A percentile compares a stretch with the other conserved stretches of the same genome.
Evolutionary conservation across 2,888 invertebrate species (phyloP).

Genomic region (Amphimallon solstitiale): DNA sequence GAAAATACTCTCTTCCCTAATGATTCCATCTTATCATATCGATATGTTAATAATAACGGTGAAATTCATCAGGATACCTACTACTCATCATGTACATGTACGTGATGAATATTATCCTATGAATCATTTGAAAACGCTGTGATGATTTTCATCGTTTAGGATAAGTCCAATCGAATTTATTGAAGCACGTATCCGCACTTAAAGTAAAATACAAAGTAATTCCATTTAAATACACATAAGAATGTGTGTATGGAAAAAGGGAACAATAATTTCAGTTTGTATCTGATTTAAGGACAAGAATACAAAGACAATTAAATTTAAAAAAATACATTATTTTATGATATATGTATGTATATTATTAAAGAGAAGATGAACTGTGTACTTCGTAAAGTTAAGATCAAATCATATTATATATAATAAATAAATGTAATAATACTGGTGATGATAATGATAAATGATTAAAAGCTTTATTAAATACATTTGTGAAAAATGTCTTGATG

Average conservation of each 20-base stretch:
- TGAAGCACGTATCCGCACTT: not conserved
- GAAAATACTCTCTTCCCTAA: not conserved
- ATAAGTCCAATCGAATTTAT: conserved; percentile 30
- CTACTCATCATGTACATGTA: no score
- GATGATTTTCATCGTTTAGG: no score
- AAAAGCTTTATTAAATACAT: no score
- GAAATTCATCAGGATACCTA: not conserved
- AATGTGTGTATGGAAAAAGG: conserved; percentile 10
- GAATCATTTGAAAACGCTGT: no score
- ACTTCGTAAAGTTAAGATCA: not conserved
- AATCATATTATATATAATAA: conserved; percentile 10
- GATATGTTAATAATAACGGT: not conserved
- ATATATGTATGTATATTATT: conserved; percentile 15
- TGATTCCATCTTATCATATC: not conserved
- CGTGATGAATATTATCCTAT: no score
- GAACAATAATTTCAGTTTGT: conserved; percentile 32
- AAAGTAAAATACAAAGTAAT: not conserved
- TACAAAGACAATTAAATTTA: not conserved
- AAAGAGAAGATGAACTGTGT: not conserved
- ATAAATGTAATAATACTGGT: not conserved
- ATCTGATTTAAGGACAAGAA: conserved; percentile 5
- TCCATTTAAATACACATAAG: not conserved
- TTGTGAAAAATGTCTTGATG: no score
- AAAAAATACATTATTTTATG: conserved; percentile 26
- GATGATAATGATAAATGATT: no score